phyloP scores from a whole-genome alignment of 1,140 invertebrate species.

The Papilio polytes region DNA sequence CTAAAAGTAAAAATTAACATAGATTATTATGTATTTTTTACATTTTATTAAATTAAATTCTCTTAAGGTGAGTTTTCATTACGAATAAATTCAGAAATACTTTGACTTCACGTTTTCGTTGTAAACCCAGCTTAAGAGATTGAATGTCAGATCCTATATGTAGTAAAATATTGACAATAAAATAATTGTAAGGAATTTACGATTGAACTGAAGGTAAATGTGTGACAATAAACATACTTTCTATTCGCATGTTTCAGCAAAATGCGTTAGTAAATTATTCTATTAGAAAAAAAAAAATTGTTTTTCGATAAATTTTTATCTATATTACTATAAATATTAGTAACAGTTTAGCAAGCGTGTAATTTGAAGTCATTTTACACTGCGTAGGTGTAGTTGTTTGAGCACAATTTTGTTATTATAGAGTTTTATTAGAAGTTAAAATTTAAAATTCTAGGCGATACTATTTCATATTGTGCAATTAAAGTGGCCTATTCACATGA shows the following conservation, averaged over 20 bases:
- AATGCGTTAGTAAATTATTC: constrained; percentile 37
- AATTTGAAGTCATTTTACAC: constrained; percentile 74
- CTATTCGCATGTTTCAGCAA: neutral
- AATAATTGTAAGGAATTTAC: constrained; percentile 37
- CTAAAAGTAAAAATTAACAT: no score
- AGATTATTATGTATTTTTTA: no score
- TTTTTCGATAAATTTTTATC: constrained; percentile 56
- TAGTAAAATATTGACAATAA: constrained; percentile 42
- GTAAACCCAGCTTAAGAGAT: neutral
- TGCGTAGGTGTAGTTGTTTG: constrained; percentile 75
- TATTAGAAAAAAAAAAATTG: constrained; percentile 49
- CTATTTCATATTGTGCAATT: constrained; percentile 60
- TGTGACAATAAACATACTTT: constrained; percentile 41
- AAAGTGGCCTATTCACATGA: constrained; percentile 34
- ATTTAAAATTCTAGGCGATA: constrained; percentile 59
- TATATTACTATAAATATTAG: constrained; percentile 48
- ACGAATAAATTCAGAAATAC: no score
- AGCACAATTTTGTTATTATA: constrained; percentile 74
- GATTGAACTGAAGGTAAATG: constrained; percentile 27
- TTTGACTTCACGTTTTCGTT: neutral
- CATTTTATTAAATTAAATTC: no score
- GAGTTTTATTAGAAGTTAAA: constrained; percentile 73
- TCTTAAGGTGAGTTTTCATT: no score
- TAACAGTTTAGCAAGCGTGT: constrained; percentile 50
- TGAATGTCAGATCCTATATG: neutral